phyloP scores from a whole-genome alignment of 2,797 vertebrate species.

The Bufotes viridis region DNA sequence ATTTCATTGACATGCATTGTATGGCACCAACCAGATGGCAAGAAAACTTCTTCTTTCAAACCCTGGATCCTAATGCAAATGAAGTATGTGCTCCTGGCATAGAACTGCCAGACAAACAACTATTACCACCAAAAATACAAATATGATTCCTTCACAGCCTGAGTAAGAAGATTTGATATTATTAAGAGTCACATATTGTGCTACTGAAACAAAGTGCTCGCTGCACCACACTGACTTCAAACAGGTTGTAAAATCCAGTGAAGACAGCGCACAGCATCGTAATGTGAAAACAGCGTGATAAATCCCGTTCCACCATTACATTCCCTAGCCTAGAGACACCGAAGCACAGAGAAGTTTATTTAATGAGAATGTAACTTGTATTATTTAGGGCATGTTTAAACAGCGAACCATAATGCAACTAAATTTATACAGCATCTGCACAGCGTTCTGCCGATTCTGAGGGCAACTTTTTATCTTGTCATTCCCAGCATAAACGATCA shows the following conservation, averaged over 20 bases:
- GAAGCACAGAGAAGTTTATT: constrained; percentile 57
- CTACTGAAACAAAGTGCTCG: constrained; percentile 49
- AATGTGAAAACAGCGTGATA: constrained; percentile 57
- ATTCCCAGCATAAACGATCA: constrained; percentile 56
- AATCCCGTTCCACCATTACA: constrained; percentile 56
- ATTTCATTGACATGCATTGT: constrained; percentile 32
- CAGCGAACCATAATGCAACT: constrained; percentile 53
- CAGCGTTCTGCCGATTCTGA: constrained; percentile 36
- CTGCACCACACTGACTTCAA: constrained; percentile 53
- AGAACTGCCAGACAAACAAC: constrained; percentile 36
- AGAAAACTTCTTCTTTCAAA: constrained; percentile 4
- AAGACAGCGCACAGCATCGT: constrained; percentile 49
- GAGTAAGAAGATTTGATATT: constrained; percentile 49
- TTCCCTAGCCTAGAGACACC: constrained; percentile 58
- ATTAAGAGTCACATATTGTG: constrained; percentile 53
- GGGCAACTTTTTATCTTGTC: constrained; percentile 60
- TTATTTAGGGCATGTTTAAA: constrained; percentile 62
- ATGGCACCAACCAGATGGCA: constrained; percentile 23
- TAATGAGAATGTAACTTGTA: constrained; percentile 63
- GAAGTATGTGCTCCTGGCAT: constrained; percentile 19
- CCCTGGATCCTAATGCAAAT: constrained; percentile 22
- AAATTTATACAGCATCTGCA: constrained; percentile 62
- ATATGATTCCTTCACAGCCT: constrained; percentile 45
- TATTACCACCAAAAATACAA: constrained; percentile 47
- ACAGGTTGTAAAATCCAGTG: constrained; percentile 53